phyloP scores from a whole-genome alignment of 2,888 invertebrate species.

The Nomada ferruginata region DNA sequence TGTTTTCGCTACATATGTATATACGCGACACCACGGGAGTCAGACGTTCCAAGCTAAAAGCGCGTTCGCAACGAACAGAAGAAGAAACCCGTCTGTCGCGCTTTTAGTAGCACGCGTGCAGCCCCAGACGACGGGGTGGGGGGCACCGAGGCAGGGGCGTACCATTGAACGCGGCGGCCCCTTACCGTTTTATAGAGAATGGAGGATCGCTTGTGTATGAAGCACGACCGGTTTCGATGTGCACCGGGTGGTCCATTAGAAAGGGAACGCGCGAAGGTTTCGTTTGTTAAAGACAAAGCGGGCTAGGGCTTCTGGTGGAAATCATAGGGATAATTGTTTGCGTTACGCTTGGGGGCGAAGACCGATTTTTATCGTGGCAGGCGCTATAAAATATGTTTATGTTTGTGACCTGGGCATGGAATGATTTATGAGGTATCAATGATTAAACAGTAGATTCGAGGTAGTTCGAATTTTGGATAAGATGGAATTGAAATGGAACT shows the following conservation, averaged over 20 bases:
- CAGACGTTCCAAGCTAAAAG: constrained; percentile 47
- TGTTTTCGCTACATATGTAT: constrained; percentile 35
- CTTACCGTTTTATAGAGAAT: constrained; percentile 25
- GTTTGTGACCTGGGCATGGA: no score
- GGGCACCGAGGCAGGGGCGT: constrained; percentile 54
- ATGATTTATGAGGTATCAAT: no score
- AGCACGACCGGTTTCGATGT: constrained; percentile 15
- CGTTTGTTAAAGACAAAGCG: neutral
- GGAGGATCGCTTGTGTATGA: constrained; percentile 23
- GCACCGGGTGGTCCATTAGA: constrained; percentile 2
- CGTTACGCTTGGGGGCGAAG: neutral
- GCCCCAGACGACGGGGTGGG: constrained; percentile 25
- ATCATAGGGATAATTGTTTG: neutral
- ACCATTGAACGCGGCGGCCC: constrained; percentile 26
- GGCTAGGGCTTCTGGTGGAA: neutral
- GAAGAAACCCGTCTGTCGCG: constrained; percentile 68
- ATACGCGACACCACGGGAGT: constrained; percentile 24
- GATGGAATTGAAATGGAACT: no score
- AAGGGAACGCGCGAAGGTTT: neutral
- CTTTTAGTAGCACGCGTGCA: constrained; percentile 31
- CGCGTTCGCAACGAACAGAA: constrained; percentile 59
- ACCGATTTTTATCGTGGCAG: neutral
- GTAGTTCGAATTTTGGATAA: no score
- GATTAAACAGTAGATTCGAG: no score
- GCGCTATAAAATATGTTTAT: no score